Evolutionary conservation across 2,797 vertebrate genomes (phyloP), one percentile per base, ranked within the genome.

Genomic region (Xenentodon cancila): DNA sequence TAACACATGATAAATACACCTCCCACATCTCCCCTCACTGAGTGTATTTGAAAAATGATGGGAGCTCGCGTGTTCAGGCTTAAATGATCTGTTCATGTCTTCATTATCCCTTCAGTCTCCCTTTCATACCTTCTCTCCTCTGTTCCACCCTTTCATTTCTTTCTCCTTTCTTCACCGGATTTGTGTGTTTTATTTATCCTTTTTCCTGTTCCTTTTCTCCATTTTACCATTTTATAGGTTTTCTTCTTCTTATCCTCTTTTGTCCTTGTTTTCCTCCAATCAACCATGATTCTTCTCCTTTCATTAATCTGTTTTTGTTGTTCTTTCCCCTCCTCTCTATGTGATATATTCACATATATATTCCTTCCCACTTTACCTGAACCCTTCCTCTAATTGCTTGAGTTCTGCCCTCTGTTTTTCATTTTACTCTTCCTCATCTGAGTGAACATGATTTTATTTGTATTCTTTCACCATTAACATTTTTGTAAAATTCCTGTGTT

Each of bases 1-100:
- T 74, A 66, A 55, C 60, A 58, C 57, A 69, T 66, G 21, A 59
- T 51, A 52, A 71, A 71, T 64, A 59, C 45, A 25, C 19, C 27
- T 46, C 12, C n/a, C 9, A 16, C 34, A 9, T 61, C 22, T 37
- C 30, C 47, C 18, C 5, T 51, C n/a, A 49, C 44, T 57, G 8
- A 11, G 42, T 59, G 53, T 64, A 9, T 71, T 37, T 53, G 27
- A 69, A 61, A 59, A 67, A 68, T 55, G 65, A 75, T 32, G 51
- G 56, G 13, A 54, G 44, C 17, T 2, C 0, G 22, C 54, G 30
- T 55, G 22, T 75, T 61, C 50, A 52, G 22, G 67, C 49, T 54
- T 71, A 51, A 64, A 73, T 53, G 12, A 51, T 53, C 43, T 55
- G 12, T 60, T 59, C 45, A 45, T 59, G 49, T 59, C 18, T 59